Evolutionary conservation across 2,888 invertebrate genomes (phyloP).

Genomic region (Drosophila monieri): DNA sequence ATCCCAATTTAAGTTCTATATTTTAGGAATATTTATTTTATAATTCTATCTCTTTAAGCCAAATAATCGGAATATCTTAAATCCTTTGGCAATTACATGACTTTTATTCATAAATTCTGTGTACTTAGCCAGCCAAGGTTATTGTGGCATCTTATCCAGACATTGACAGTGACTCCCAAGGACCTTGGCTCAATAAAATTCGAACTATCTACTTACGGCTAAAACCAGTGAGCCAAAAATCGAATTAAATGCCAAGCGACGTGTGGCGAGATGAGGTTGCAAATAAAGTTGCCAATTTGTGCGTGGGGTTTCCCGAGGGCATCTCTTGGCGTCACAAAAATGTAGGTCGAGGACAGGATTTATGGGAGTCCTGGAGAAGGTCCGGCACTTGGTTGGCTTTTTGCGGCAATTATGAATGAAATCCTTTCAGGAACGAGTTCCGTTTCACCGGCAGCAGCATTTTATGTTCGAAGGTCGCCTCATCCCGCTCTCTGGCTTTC

Average conservation of each 20-base stretch:
- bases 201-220: slow-evolving; percentile 13
- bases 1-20: no score
- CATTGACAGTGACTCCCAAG: slow-evolving; percentile 1
- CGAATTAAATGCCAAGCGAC: slow-evolving; percentile 40
- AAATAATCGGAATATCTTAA: not conserved
- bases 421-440: slow-evolving; percentile 46
- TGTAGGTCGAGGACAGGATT: slow-evolving; percentile 60
- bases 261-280: slow-evolving; percentile 20
- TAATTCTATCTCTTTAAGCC: not conserved
- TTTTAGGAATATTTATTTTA: no score
- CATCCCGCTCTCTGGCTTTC: not conserved
- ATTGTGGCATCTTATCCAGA: slow-evolving; percentile 19
- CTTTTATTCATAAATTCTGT: slow-evolving; percentile 25
- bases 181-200: slow-evolving; percentile 30
- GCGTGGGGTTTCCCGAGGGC: slow-evolving; percentile 55
- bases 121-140: not conserved
- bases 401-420: slow-evolving; percentile 73
- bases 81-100: slow-evolving; percentile 6
- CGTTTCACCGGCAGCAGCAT: slow-evolving; percentile 21
- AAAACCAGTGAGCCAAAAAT: slow-evolving; percentile 19
- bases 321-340: slow-evolving; percentile 25
- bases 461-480: slow-evolving; percentile 20
- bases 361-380: slow-evolving; percentile 18
- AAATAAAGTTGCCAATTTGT: slow-evolving; percentile 27
- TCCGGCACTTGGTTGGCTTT: slow-evolving; percentile 42